These are phyloP conservation scores for Chlorops oryzae DNA, from an alignment of 1,140 invertebrate genomes.

Conservation along the genomic window DNA sequence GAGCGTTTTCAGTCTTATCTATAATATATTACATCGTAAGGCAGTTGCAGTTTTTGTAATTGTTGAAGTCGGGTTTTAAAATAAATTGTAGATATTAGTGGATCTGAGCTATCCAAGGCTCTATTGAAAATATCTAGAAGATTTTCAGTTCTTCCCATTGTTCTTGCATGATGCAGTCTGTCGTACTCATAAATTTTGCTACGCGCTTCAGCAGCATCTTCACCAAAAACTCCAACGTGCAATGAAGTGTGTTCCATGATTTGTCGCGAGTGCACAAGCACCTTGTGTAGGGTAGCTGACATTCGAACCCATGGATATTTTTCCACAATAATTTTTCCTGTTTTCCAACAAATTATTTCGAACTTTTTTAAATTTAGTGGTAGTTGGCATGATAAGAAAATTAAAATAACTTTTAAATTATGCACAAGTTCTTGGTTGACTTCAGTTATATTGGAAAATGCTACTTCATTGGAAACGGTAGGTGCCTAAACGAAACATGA, in stretches of 20 bases:
- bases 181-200: conserved; percentile 5
- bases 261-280: conserved; percentile 9
- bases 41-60: too few relatives aligned
- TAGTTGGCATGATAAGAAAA: too few relatives aligned
- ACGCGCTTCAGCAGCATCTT: conserved; percentile 3
- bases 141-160: conserved; percentile 5
- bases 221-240: conserved; percentile 1
- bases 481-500: too few relatives aligned
- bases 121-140: background rate
- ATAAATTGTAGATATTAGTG: conserved; percentile 1
- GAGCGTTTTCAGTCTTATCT: too few relatives aligned
- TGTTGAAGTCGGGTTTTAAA: too few relatives aligned
- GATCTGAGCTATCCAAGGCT: conserved; percentile 5
- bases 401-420: too few relatives aligned
- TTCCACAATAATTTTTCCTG: background rate
- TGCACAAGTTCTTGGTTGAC: background rate
- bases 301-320: conserved; percentile 9
- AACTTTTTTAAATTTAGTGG: conserved; percentile 12
- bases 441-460: conserved; percentile 6
- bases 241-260: background rate
- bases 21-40: too few relatives aligned
- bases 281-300: conserved; percentile 11
- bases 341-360: conserved; percentile 11
- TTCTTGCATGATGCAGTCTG: background rate
- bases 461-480: conserved; percentile 29